These are phyloP conservation scores for Schizopygopsis malacanthus DNA, from an alignment of 2,797 vertebrate genomes.

Conservation along the genomic window DNA sequence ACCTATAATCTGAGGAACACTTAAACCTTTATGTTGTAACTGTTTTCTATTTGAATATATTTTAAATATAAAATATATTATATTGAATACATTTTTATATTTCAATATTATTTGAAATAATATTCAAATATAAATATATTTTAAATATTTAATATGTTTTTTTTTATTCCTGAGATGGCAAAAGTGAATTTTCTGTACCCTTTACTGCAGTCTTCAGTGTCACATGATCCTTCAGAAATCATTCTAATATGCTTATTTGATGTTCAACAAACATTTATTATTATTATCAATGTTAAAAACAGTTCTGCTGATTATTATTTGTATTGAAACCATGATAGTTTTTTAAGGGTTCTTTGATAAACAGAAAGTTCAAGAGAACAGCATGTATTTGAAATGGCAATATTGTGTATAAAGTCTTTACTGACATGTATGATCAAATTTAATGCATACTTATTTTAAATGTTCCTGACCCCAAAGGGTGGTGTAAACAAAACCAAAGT, in stretches of 20 bases:
- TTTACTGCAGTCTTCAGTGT: neutral
- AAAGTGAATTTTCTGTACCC: neutral
- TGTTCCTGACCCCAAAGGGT: neutral
- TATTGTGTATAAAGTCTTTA: neutral
- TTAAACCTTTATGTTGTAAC: neutral
- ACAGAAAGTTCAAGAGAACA: neutral
- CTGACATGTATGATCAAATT: neutral
- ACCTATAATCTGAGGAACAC: neutral
- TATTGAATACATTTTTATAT: no score
- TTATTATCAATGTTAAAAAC: neutral
- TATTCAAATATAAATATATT: neutral
- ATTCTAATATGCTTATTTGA: neutral
- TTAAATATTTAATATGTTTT: neutral
- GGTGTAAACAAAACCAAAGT: neutral
- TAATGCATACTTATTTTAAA: neutral
- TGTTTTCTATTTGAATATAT: neutral
- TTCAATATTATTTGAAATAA: no score
- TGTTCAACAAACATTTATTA: neutral
- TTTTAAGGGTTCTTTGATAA: neutral
- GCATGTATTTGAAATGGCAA: neutral
- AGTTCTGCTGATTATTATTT: neutral
- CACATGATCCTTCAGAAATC: neutral
- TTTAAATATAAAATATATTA: neutral
- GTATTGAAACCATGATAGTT: neutral
- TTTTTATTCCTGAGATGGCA: no score